A percentile compares a stretch with the other conserved stretches of the same genome.
phyloP scores from a whole-genome alignment of 2,888 invertebrate species.

The Cheilosia soror region DNA sequence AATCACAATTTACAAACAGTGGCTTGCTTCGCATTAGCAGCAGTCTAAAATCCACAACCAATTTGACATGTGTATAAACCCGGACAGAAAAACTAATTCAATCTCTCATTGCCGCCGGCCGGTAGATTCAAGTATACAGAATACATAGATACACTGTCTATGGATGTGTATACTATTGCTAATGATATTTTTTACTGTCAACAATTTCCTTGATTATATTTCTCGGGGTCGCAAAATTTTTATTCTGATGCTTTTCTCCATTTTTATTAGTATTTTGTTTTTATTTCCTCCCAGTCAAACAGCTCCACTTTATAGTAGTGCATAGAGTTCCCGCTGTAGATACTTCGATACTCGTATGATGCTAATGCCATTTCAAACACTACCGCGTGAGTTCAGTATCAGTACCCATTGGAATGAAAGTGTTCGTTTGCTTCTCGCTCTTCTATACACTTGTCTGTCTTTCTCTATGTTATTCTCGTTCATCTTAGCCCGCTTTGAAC shows the following conservation, averaged over 20 bases:
- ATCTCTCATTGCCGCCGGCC: neutral
- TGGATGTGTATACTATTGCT: neutral
- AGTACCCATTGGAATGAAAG: too few relatives aligned
- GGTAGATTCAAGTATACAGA: neutral
- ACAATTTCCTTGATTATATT: slow-evolving; percentile 37
- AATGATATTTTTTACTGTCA: slow-evolving; percentile 25
- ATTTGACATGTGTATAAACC: too few relatives aligned
- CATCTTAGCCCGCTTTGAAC: too few relatives aligned
- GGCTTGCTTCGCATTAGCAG: too few relatives aligned
- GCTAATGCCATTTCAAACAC: neutral
- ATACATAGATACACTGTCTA: neutral
- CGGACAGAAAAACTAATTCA: neutral
- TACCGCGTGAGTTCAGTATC: too few relatives aligned
- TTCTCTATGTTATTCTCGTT: neutral
- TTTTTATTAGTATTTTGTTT: slow-evolving; percentile 29
- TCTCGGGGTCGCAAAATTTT: slow-evolving; percentile 33
- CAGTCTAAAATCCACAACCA: too few relatives aligned
- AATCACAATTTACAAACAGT: too few relatives aligned
- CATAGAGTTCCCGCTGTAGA: neutral
- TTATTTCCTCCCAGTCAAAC: neutral
- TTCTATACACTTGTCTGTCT: neutral
- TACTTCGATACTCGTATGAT: too few relatives aligned
- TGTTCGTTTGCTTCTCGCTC: too few relatives aligned
- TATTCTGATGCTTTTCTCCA: slow-evolving; percentile 26
- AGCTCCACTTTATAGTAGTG: neutral